Conservation (phyloP, 2,797 vertebrate species). For the Danio albolineatus region DNA sequence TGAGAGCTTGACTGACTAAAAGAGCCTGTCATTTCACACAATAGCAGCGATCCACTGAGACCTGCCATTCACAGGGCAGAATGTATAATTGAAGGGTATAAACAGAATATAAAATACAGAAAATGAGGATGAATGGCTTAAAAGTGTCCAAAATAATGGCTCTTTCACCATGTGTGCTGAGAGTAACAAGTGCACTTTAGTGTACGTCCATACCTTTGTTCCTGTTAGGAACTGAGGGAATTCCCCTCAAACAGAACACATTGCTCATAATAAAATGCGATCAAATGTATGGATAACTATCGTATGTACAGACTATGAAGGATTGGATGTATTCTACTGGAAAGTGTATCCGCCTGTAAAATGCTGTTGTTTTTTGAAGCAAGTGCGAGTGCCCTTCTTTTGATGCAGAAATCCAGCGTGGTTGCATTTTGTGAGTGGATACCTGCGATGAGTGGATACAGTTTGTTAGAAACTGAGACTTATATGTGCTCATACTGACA, state of each 20-base stretch:
- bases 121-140: slow-evolving; percentile 35
- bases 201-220: slow-evolving; percentile 34
- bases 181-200: slow-evolving; percentile 54
- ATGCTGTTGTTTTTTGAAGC: slow-evolving; percentile 12
- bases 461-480: no score
- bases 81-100: slow-evolving; percentile 56
- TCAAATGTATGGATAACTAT: not conserved
- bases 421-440: no score
- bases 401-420: slow-evolving; percentile 43
- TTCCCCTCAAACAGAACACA: slow-evolving; percentile 28
- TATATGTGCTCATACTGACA: no score
- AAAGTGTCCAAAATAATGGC: slow-evolving; percentile 34
- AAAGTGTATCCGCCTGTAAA: not conserved
- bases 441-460: slow-evolving; percentile 19
- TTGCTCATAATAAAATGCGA: slow-evolving; percentile 28
- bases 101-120: slow-evolving; percentile 35
- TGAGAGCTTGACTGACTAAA: slow-evolving; percentile 50
- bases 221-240: not conserved
- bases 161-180: slow-evolving; percentile 43
- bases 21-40: slow-evolving; percentile 56
- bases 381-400: not conserved
- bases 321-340: not conserved
- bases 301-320: not conserved
- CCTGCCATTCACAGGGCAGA: slow-evolving; percentile 62
- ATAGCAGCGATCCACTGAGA: slow-evolving; percentile 59